Base-by-base conservation (phyloP, 2,113 vertebrate species). In the pig (Sus scrofa) region DNA sequence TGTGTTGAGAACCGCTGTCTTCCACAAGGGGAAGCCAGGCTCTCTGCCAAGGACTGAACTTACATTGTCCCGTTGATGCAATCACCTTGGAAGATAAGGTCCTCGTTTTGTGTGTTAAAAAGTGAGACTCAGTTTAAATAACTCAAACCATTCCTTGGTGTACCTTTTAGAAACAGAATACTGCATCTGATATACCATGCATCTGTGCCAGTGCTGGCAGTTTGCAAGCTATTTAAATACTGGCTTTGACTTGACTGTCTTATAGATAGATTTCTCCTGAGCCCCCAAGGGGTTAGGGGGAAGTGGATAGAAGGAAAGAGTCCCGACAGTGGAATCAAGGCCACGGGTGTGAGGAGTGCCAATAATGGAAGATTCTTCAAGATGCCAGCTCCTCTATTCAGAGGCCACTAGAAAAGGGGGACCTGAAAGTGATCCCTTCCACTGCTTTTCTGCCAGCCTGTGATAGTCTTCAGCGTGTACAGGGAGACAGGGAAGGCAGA, bases 31-130 rank as follows among this genome's bases (percentile, higher is more conserved):
- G 73, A 85, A 94, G 30, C 54, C 63, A 95, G 88, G 75, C 84
- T 84, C 6, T 65, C 2, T 92, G 96, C 92, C 90, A 85, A 26
- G 37, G 16, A 3, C 54, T 77, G 24, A 73, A 16, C 52, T 68
- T 54, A 12, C 54, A 27, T 32, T 81, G 70, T 84, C 30, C 12
- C 30, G 1, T 27, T 73, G 90, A 85, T 88, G 58, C 39, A 81
- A 24, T 83, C 96, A 60, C 58, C 39, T 74, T 39, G 2, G 19
- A 70, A 90, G 95, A 83, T 77, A 62, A 82, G 26, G 86, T 71
- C 50, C 19, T 93, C 27, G 11, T 92, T 89, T 96, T 84, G 94
- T 54, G 93, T 88, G 65, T 60, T 91, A 81, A 88, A 84, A 96
- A 92, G 54, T 8, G 27, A 94, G 71, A 30, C 19, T 71, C 4